Conservation (phyloP, 2,113 vertebrate genomes). For the Fulica atra region DNA sequence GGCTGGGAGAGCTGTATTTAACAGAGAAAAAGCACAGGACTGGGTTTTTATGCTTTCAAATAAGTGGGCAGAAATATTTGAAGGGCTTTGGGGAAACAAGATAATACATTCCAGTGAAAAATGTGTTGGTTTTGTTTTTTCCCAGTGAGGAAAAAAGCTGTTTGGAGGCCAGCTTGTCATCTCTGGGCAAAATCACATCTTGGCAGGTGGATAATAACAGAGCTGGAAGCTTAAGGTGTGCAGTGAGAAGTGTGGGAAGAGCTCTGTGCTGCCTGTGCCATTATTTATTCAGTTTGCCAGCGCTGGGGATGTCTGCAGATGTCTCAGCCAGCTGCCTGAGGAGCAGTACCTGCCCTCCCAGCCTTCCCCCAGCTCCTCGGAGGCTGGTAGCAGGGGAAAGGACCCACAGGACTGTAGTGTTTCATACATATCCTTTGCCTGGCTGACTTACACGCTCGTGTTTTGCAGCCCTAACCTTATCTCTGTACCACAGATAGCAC, state of each 20-base stretch:
- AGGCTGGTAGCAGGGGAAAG: not conserved
- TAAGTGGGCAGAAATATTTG: not conserved
- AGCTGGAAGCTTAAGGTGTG: not conserved
- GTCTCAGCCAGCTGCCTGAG: accelerated
- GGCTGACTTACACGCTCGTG: accelerated
- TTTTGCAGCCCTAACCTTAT: not conserved
- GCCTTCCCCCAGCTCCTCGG: not conserved
- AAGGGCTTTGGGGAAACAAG: not conserved
- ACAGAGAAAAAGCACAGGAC: not conserved
- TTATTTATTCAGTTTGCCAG: not conserved
- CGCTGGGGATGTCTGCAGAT: not conserved
- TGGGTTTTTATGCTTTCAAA: not conserved
- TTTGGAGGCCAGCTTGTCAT: not conserved
- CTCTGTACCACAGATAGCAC: not conserved
- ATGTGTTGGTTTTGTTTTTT: not conserved
- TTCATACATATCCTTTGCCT: not conserved
- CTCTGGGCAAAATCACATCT: not conserved
- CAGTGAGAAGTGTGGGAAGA: not conserved
- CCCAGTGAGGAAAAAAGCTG: not conserved
- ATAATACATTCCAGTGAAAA: not conserved
- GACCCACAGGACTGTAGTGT: not conserved
- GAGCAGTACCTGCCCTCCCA: not conserved
- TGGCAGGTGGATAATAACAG: not conserved
- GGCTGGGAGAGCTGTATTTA: not conserved
- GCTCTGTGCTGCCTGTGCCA: not conserved